A percentile compares a stretch with the other conserved stretches of the same genome.
phyloP scores from a whole-genome alignment of 2,797 vertebrate species.

The Tarsius wallacei region DNA sequence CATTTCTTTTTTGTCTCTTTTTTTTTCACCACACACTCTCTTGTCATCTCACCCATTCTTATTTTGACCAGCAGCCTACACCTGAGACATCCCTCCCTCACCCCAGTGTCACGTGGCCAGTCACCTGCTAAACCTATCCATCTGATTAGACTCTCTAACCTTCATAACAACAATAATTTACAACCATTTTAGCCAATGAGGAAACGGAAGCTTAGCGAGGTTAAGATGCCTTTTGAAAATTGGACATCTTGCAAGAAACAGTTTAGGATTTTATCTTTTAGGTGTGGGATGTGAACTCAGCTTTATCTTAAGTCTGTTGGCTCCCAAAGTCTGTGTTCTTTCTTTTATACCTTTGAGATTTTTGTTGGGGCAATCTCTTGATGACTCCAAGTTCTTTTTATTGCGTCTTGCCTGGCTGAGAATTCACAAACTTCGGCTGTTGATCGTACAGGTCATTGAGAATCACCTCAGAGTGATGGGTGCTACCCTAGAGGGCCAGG shows the following conservation, averaged over 20 bases:
- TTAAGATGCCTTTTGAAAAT: not conserved
- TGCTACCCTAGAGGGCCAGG: slow-evolving; percentile 67
- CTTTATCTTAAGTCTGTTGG: not conserved
- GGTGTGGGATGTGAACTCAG: not conserved
- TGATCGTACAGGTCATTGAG: not conserved
- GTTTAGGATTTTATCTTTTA: not conserved
- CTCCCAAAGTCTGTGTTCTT: not conserved
- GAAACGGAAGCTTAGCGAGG: not conserved
- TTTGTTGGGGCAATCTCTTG: not conserved
- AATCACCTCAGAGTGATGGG: not conserved
- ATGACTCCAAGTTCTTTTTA: not conserved
- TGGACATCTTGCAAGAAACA: not conserved
- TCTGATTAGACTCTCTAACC: not conserved
- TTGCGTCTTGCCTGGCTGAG: not conserved
- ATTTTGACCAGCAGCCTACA: not conserved
- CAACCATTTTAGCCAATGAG: not conserved
- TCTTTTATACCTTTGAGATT: not conserved
- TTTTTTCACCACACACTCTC: not conserved
- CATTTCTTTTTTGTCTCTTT: not conserved
- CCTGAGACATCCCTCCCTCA: not conserved
- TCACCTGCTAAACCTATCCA: not conserved
- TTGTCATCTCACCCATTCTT: not conserved
- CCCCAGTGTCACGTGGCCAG: not conserved
- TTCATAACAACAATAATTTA: not conserved
- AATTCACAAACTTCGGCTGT: not conserved